Percentiles rank a stretch among this genome's conserved stretches.
Conservation (phyloP, 2,888 invertebrate species). For the Andrena bicolor region DNA sequence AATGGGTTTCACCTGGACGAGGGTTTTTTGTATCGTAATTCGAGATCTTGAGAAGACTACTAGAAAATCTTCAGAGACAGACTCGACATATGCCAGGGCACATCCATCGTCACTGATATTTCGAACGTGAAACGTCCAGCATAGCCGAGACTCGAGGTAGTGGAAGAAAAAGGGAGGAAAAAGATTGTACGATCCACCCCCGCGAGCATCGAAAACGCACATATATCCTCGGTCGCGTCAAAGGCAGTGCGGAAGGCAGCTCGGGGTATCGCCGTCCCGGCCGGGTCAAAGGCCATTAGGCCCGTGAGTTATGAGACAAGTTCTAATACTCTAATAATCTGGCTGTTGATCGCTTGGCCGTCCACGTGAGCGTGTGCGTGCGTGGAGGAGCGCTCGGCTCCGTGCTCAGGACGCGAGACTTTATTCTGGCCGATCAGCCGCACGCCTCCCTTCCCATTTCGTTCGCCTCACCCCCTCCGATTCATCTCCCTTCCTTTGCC, state of each 20-base stretch:
- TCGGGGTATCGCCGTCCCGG: slow-evolving; percentile 63
- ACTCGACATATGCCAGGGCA: neutral
- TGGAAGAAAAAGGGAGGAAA: neutral
- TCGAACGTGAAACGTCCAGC: neutral
- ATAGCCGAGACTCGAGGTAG: neutral
- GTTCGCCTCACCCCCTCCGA: slow-evolving; percentile 48
- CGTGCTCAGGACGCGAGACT: slow-evolving; percentile 73
- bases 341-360: slow-evolving; percentile 79
- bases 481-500: slow-evolving; percentile 64
- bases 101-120: neutral
- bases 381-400: slow-evolving; percentile 56
- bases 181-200: slow-evolving; percentile 9
- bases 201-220: slow-evolving; percentile 42
- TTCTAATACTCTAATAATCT: slow-evolving; percentile 85
- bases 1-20: no score
- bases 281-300: slow-evolving; percentile 80
- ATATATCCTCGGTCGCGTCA: slow-evolving; percentile 77
- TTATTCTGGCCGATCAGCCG: slow-evolving; percentile 81
- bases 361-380: slow-evolving; percentile 51
- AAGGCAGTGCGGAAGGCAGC: slow-evolving; percentile 77
- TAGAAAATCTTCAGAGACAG: no score
- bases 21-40: no score
- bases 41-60: no score
- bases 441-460: slow-evolving; percentile 77
- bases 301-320: slow-evolving; percentile 84